Evolutionary conservation across 2,888 invertebrate genomes (phyloP), one percentile per base, ranked within the genome.

Genomic region (Napeogenes inachia): DNA sequence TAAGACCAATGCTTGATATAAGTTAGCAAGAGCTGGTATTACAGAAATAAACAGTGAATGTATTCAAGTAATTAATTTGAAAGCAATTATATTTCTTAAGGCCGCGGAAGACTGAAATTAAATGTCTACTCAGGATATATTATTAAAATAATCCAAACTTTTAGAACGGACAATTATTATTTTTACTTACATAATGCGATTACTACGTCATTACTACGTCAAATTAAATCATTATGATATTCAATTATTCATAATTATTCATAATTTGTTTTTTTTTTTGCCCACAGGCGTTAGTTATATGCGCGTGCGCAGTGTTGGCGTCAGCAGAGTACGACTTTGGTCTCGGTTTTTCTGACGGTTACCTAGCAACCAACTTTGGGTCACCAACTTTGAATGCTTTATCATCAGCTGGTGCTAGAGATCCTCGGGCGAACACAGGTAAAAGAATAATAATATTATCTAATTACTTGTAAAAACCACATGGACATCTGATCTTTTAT

Each of bases 391-490:
- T 85, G 61, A 91, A 86, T 65, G 80, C 81, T 30, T 78, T 91
- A 8, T 80, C 88, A 2, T 72, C 80, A 13, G 87, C 88, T 3
- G 84, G 84, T 8, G 80, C 85, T 47, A 90, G 93, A 73, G 93
- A 93, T 74, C 92, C 93, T 33, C 84, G 93, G 77, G 91, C 90
- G 54, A 92, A 93, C 75, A 89, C 82, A 78, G 91, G 91, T 91
- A 80, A 32, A 56, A 21, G 53, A 56, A 56, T 21, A 47, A 46
- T 46, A 10, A 45, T 4, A 38, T 47, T 30, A 30, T 10, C n/a
- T 53, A n/a, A 42, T 38, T n/a, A 35, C 47, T 58, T 58, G 50
- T 35, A 8, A 4, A 5, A 42, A 38, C 6, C 32, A 42, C 38
- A 32, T 35, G 13, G 56, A 56, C 45, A 56, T 33, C 6, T 33